Conservation (phyloP, 2,113 vertebrate genomes). For the Thamnaconus septentrionalis region DNA sequence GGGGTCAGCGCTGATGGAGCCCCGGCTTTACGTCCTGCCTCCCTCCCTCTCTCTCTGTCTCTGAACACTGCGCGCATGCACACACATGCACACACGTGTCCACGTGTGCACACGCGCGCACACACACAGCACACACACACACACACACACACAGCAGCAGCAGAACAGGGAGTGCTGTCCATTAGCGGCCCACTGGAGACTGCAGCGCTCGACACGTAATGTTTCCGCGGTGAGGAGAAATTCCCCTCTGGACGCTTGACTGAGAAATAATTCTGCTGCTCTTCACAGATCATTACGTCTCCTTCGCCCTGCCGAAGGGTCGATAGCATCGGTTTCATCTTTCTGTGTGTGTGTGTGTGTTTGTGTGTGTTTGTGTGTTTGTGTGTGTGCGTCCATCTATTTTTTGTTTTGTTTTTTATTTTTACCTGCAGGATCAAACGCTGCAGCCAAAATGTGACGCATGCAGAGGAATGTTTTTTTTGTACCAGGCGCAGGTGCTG, state of each 20-base stretch:
- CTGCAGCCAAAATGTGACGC: too few species aligned
- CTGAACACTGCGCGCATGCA: background rate
- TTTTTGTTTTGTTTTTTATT: too few species aligned
- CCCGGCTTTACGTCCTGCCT: background rate
- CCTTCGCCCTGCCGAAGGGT: constrained; percentile 10
- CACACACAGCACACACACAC: background rate
- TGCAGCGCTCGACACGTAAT: constrained; percentile 40
- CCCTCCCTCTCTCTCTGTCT: background rate
- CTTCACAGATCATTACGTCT: constrained; percentile 53
- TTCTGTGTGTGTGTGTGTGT: constrained; percentile 8
- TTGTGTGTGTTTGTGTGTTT: too few species aligned
- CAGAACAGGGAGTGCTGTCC: constrained; percentile 46
- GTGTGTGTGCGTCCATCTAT: too few species aligned
- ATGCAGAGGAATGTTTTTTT: too few species aligned
- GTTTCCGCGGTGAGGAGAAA: constrained; percentile 27
- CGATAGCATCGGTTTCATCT: constrained; percentile 12
- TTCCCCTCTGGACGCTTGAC: constrained; percentile 44
- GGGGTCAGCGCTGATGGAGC: background rate
- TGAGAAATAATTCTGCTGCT: constrained; percentile 46
- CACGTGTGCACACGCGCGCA: background rate
- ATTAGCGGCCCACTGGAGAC: constrained; percentile 54
- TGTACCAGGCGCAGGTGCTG: too few species aligned
- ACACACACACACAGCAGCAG: constrained; percentile 4
- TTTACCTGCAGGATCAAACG: too few species aligned
- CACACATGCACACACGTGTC: constrained; percentile 1